Base-by-base conservation (phyloP, 2,888 invertebrate genomes). In the Ennomos fuscantarius region DNA sequence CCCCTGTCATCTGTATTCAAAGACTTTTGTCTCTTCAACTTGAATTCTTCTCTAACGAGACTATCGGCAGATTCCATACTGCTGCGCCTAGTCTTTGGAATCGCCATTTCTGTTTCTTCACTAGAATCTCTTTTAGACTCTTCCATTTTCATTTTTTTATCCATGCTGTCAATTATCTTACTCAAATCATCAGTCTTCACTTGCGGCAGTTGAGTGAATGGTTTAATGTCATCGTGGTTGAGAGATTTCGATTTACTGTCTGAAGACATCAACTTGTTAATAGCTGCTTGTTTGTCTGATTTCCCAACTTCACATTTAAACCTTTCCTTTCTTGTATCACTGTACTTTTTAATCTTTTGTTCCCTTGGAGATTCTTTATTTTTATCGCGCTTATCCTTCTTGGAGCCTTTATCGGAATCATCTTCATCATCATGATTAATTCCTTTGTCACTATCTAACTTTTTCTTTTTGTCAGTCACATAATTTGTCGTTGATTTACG, bases 21-120 rank as follows among this genome's bases (percentile, higher is more conserved):
- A 43, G 94, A 94, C 62, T 93, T 94, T 66, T 94, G 93, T 56
- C 93, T 87, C 62, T 89, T 89, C 10, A 93, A 78, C 34, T 74
- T 78, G 51, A 74, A 70, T 3, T 91, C 93, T 31, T 86, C 86
- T 58, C 81, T 85, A n/a, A 66, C 39, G 9, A 74, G 65, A 24
- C 74, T 58, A 56, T 87, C 89, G 37, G 79, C 78, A n/a, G 86
- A 87, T 11, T 89, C 92, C 39, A 88, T 68, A 66, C 92, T 93
- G 61, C 82, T 87, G 52, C 89, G 82, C 58, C 92, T 81, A 46
- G 81, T 66, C 65, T 81, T 85, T 13, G 79, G 55, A 40, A 74
- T 60, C 42, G 68, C 68, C 37, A 78, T 82, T 65, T 70, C 76
- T 64, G 87, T 84, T 52, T 88, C 86, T 37, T 89, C 87, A 65